A percentile compares a stretch with the other conserved stretches of the same genome.
These are phyloP conservation scores for Drosophila villosipedis DNA, from an alignment of 2,888 invertebrate species.

Conservation along the genomic window DNA sequence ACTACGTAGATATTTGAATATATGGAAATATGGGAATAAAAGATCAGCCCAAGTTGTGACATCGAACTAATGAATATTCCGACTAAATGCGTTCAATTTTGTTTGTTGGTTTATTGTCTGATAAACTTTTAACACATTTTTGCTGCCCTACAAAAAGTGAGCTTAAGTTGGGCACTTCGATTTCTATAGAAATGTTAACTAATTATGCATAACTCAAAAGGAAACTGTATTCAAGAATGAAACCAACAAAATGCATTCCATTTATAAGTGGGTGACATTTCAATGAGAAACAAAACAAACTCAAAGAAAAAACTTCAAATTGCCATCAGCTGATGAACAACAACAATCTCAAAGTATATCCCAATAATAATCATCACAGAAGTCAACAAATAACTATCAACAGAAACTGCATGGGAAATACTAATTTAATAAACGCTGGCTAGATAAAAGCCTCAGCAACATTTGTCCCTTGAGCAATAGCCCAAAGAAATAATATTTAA, in stretches of 20 bases:
- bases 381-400: not conserved
- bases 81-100: conserved; percentile 65
- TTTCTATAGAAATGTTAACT: not conserved
- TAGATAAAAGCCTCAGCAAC: not conserved
- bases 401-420: not conserved
- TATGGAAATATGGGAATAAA: conserved; percentile 61
- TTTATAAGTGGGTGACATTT: conserved; percentile 1
- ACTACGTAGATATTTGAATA: conserved; percentile 63
- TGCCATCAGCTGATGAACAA: not conserved
- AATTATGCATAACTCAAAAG: not conserved
- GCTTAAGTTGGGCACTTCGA: conserved; percentile 10
- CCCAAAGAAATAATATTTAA: not conserved
- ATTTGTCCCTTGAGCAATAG: not conserved
- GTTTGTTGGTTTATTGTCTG: conserved; percentile 51
- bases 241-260: not conserved
- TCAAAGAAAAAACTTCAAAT: not conserved
- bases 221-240: not conserved
- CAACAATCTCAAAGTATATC: not conserved
- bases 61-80: conserved; percentile 62
- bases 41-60: conserved; percentile 35
- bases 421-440: not conserved
- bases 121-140: conserved; percentile 62
- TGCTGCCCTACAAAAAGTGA: conserved; percentile 34
- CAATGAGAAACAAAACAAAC: not conserved
- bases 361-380: not conserved